phyloP scores from a whole-genome alignment of 2,797 vertebrate species.

The Scolopax bukidnonensis region DNA sequence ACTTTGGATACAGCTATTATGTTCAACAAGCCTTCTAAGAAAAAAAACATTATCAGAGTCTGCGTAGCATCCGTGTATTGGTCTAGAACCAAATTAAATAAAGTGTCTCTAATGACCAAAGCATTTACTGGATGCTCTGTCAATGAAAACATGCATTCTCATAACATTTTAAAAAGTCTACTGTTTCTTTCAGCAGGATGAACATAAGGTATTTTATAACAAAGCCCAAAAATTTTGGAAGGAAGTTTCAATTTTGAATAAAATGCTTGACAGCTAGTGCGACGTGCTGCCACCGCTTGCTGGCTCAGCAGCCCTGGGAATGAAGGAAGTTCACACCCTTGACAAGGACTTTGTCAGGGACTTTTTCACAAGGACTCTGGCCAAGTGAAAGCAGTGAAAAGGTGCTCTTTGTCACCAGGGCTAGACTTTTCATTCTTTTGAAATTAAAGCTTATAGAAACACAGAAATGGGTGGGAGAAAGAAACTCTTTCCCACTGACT shows the following conservation, averaged over 20 bases:
- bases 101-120: neutral
- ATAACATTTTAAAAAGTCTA: neutral
- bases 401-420: neutral
- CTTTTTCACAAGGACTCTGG: neutral
- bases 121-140: neutral
- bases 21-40: neutral
- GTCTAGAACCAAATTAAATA: neutral
- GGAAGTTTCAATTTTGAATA: neutral
- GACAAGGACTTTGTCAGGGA: neutral
- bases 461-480: neutral
- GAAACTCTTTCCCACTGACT: neutral
- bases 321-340: slow-evolving; percentile 40
- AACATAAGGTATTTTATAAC: neutral
- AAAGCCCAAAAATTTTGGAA: neutral
- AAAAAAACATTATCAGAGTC: neutral
- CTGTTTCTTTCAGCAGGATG: neutral
- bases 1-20: neutral
- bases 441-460: neutral
- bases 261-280: neutral
- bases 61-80: neutral
- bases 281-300: accelerated
- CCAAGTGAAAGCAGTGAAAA: neutral
- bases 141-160: neutral
- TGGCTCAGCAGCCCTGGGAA: neutral
- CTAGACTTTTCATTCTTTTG: neutral